phyloP scores from a whole-genome alignment of 2,888 invertebrate species.

The Ennomos quercinarius region DNA sequence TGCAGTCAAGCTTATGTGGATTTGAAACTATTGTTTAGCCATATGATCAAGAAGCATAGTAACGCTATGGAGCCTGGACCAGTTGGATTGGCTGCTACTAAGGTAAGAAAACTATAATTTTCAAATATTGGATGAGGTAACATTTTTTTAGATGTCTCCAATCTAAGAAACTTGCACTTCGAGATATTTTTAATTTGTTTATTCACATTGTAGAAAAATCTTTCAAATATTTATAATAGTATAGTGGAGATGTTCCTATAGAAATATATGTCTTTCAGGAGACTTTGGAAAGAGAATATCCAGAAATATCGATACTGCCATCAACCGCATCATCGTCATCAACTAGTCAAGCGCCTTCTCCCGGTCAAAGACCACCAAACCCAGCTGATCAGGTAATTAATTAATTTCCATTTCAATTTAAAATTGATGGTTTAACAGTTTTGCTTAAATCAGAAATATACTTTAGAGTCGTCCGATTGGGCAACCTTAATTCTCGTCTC shows the following conservation, averaged over 20 bases:
- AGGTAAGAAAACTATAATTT: slow-evolving; percentile 57
- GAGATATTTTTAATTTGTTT: no score
- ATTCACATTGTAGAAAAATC: no score
- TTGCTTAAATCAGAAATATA: no score
- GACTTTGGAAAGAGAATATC: slow-evolving; percentile 82
- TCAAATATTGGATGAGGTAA: no score
- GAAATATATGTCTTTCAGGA: slow-evolving; percentile 63
- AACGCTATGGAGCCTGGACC: slow-evolving; percentile 72
- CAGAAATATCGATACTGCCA: slow-evolving; percentile 81
- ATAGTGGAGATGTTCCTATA: slow-evolving; percentile 25
- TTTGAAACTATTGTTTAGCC: slow-evolving; percentile 75
- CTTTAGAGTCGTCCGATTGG: no score
- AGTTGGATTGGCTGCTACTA: slow-evolving; percentile 79
- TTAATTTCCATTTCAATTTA: no score
- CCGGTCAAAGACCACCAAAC: slow-evolving; percentile 74
- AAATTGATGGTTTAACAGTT: no score
- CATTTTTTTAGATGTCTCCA: no score
- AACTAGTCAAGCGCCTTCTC: slow-evolving; percentile 72
- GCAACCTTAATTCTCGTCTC: no score
- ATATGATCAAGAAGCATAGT: slow-evolving; percentile 81
- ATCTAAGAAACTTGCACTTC: no score
- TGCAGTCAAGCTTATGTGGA: slow-evolving; percentile 80
- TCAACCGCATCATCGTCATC: slow-evolving; percentile 80
- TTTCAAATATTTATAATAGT: not conserved
- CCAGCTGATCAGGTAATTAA: slow-evolving; percentile 75